Conservation (phyloP, 2,888 invertebrate genomes). For the Chalcosyrphus nemorum region DNA sequence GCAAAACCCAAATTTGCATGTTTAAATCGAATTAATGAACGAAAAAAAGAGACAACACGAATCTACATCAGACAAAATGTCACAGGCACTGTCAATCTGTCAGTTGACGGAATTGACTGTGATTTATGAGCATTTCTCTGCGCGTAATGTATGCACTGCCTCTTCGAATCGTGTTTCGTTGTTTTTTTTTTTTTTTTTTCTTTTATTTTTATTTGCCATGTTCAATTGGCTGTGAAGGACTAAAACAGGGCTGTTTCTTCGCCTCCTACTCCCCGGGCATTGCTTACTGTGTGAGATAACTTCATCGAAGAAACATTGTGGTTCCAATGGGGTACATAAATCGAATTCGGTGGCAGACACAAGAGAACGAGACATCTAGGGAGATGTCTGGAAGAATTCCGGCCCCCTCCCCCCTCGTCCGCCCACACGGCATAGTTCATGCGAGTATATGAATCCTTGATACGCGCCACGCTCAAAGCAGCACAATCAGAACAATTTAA, state of each 20-base stretch:
- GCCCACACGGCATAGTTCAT: neutral
- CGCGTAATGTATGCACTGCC: constrained; percentile 50
- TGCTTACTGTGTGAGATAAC: no score
- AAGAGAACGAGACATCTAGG: constrained; percentile 8
- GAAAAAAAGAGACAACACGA: constrained; percentile 41
- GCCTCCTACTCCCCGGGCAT: no score
- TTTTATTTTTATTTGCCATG: constrained; percentile 46
- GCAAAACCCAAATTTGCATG: constrained; percentile 49
- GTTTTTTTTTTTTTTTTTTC: constrained; percentile 9
- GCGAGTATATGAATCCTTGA: constrained; percentile 22
- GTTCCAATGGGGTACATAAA: constrained; percentile 14
- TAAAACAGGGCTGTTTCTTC: no score
- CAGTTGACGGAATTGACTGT: constrained; percentile 64
- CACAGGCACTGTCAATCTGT: constrained; percentile 70
- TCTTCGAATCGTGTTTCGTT: constrained; percentile 1
- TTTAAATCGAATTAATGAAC: constrained; percentile 68
- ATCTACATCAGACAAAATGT: constrained; percentile 62
- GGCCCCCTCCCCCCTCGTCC: neutral
- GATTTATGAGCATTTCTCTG: constrained; percentile 64
- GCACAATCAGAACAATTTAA: constrained; percentile 59
- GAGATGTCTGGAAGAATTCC: constrained; percentile 3
- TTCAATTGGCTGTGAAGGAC: constrained; percentile 57
- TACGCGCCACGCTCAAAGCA: constrained; percentile 10
- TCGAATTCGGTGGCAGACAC: constrained; percentile 6
- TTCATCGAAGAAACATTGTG: constrained; percentile 31